Conservation (phyloP, 2,888 invertebrate species). For the Autographa pulchrina region DNA sequence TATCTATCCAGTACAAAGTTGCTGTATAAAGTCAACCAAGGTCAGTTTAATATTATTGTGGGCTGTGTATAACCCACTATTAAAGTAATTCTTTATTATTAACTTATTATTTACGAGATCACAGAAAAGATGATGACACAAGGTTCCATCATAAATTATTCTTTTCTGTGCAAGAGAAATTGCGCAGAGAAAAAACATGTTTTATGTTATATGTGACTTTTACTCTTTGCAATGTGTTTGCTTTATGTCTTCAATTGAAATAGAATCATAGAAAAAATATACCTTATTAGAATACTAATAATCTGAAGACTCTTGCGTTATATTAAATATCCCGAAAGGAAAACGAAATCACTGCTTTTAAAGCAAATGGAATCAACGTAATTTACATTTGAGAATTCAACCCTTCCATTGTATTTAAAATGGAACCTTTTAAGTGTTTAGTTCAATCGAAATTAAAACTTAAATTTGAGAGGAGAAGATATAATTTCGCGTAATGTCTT, state of each 20-base stretch:
- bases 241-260: background rate
- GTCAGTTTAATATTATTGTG: too few species aligned
- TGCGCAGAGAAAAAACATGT: too few species aligned
- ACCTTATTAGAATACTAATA: too few species aligned
- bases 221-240: background rate
- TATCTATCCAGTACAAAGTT: too few species aligned
- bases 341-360: conserved; percentile 55
- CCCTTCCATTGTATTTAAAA: conserved; percentile 62
- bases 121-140: too few species aligned
- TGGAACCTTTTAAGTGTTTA: conserved; percentile 41
- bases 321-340: conserved; percentile 12
- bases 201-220: background rate
- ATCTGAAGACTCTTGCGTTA: background rate
- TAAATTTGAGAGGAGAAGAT: conserved; percentile 66
- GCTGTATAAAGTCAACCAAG: too few species aligned
- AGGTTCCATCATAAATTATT: too few species aligned
- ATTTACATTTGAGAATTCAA: conserved; percentile 67
- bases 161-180: too few species aligned
- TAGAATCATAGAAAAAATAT: too few species aligned
- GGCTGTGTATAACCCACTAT: too few species aligned
- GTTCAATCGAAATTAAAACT: conserved; percentile 68
- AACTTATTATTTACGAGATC: too few species aligned
- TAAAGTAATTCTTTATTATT: too few species aligned
- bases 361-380: conserved; percentile 67
- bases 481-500: conserved; percentile 69